Evolutionary conservation across 2,888 invertebrate species (phyloP).

Genomic region (Encarsia formosa): DNA sequence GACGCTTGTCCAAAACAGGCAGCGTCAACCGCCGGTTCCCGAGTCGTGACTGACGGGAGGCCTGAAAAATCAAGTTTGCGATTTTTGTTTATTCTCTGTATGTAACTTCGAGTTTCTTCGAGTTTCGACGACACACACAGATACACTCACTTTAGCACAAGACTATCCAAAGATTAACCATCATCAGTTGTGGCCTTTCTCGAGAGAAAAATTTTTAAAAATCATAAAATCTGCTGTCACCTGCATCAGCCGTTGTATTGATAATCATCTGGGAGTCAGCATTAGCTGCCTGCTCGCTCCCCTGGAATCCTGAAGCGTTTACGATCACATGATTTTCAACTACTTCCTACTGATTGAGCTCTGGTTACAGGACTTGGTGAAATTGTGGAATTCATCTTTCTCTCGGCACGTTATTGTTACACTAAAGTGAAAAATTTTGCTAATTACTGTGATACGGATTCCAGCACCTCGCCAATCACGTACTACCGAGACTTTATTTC

Average conservation of each 20-base stretch:
- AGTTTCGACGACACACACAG: no score
- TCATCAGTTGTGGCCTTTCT: no score
- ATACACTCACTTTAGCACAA: no score
- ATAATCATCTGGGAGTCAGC: no score
- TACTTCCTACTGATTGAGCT: slow-evolving; percentile 5
- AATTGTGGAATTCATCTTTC: slow-evolving; percentile 2
- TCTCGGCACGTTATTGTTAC: no score
- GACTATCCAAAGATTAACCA: no score
- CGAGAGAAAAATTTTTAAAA: no score
- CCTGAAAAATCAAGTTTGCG: no score
- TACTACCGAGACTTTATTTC: slow-evolving; percentile 16
- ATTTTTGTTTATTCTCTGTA: no score
- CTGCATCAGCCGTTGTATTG: no score
- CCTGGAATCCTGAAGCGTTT: background rate
- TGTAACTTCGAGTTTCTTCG: no score
- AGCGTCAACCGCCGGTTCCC: slow-evolving; percentile 1
- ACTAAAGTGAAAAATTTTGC: slow-evolving; percentile 19
- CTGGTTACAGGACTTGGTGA: background rate
- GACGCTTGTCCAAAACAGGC: slow-evolving; percentile 11
- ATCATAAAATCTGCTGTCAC: no score
- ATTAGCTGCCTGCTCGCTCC: background rate
- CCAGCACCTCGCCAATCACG: slow-evolving; percentile 16
- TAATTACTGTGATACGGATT: slow-evolving; percentile 28
- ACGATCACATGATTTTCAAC: background rate
- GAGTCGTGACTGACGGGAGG: slow-evolving; percentile 19